A percentile compares a stretch with the other conserved stretches of the same genome.
These are phyloP conservation scores for Trichogramma pretiosum DNA, from an alignment of 1,140 invertebrate species.

Conservation along the genomic window DNA sequence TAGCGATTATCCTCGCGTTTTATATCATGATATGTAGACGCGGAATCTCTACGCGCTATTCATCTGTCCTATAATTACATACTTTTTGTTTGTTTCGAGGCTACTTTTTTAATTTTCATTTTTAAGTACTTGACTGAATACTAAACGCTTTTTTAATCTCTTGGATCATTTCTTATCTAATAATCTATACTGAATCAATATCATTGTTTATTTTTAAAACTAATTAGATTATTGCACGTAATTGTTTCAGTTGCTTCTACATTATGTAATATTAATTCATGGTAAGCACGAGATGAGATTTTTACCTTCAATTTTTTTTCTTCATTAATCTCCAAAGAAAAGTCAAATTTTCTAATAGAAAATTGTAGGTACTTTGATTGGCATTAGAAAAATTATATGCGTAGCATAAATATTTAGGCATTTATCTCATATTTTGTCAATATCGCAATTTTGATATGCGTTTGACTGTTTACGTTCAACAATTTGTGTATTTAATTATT, in stretches of 20 bases:
- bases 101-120: not conserved
- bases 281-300: not conserved
- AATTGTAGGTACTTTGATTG: not conserved
- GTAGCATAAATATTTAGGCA: conserved; percentile 16
- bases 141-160: conserved; percentile 3
- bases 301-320: not conserved
- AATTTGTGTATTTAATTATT: conserved; percentile 3
- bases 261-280: no score
- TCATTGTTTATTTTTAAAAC: not conserved
- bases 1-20: not conserved
- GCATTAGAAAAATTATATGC: conserved; percentile 10
- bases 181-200: no score
- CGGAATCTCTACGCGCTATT: not conserved
- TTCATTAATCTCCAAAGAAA: no score
- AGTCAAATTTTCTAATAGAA: not conserved
- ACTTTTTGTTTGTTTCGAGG: not conserved
- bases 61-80: not conserved
- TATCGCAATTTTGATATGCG: conserved; percentile 14
- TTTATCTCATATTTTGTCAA: conserved; percentile 6
- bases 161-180: no score
- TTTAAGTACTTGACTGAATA: conserved; percentile 11
- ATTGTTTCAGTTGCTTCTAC: not conserved
- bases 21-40: conserved; percentile 7
- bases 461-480: conserved; percentile 15
- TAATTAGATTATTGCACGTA: conserved; percentile 15